A percentile compares a stretch with the other conserved stretches of the same genome.
phyloP scores from a whole-genome alignment of 2,888 invertebrate species.

The Rhamnusium bicolor region DNA sequence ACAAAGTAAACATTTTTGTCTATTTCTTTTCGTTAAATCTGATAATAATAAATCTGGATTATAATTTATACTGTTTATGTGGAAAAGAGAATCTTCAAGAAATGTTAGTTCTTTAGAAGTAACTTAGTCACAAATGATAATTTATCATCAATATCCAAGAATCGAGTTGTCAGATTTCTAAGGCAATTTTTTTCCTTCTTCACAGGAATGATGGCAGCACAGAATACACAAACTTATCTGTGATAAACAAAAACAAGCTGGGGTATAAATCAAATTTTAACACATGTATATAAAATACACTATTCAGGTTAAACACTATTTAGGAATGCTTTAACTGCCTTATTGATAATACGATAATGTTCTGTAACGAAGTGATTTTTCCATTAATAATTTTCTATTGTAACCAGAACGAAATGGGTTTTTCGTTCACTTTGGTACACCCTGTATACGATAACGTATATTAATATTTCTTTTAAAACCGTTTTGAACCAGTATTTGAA shows the following conservation, averaged over 20 bases:
- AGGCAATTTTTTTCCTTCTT: not conserved
- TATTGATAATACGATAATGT: too few relatives aligned
- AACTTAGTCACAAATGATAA: not conserved
- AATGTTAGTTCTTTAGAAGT: not conserved
- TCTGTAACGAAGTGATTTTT: too few relatives aligned
- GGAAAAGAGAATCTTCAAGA: not conserved
- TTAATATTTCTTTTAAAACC: too few relatives aligned
- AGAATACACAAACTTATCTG: not conserved
- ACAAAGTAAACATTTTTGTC: too few relatives aligned
- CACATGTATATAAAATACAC: too few relatives aligned
- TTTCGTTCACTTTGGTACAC: too few relatives aligned
- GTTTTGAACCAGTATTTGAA: too few relatives aligned
- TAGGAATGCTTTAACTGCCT: too few relatives aligned
- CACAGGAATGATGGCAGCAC: not conserved
- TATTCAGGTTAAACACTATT: too few relatives aligned
- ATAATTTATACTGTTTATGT: not conserved
- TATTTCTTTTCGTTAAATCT: not conserved
- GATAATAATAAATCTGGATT: not conserved
- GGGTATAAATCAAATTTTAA: not conserved
- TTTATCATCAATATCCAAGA: not conserved
- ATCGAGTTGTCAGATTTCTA: not conserved
- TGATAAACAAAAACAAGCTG: not conserved
- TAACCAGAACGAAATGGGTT: too few relatives aligned
- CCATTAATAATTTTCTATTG: too few relatives aligned
- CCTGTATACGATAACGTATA: too few relatives aligned